These are phyloP conservation scores for Sebastes iracundus DNA, from an alignment of 2,797 vertebrate genomes.

Conservation along the genomic window DNA sequence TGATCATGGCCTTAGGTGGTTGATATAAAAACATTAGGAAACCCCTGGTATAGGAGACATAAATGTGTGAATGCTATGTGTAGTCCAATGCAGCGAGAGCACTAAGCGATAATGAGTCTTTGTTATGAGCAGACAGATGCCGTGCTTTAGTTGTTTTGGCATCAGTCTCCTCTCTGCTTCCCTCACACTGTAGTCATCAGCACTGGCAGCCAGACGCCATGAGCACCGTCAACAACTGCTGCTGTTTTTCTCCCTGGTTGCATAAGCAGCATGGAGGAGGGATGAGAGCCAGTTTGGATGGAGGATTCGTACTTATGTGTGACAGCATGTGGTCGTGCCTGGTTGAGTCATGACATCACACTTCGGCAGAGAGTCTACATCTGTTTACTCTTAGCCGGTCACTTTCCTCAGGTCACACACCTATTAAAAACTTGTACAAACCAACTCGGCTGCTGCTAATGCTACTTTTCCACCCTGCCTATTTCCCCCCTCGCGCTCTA, in stretches of 20 bases:
- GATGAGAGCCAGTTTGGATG: slow-evolving; percentile 1
- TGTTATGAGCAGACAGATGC: slow-evolving; percentile 52
- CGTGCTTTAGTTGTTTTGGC: slow-evolving; percentile 51
- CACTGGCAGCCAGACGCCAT: slow-evolving; percentile 43
- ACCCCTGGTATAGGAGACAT: neutral
- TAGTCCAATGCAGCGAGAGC: neutral
- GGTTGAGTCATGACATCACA: slow-evolving; percentile 65
- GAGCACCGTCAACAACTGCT: slow-evolving; percentile 50
- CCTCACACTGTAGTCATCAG: slow-evolving; percentile 39
- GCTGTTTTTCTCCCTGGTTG: slow-evolving; percentile 57
- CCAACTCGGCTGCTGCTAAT: neutral
- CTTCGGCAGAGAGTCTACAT: slow-evolving; percentile 53
- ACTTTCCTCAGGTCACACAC: slow-evolving; percentile 37
- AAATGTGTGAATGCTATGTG: neutral
- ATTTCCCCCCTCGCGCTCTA: neutral
- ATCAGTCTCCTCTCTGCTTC: slow-evolving; percentile 35
- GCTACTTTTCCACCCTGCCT: neutral
- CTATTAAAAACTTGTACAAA: slow-evolving; percentile 15
- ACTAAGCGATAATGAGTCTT: slow-evolving; percentile 21
- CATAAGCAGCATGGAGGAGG: slow-evolving; percentile 56
- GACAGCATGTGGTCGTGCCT: slow-evolving; percentile 38
- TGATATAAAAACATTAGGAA: neutral
- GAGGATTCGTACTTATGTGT: slow-evolving; percentile 22
- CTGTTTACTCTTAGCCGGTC: slow-evolving; percentile 54
- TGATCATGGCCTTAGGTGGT: neutral